These are phyloP conservation scores for Siniperca undulata DNA, from an alignment of 2,797 vertebrate genomes.

Conservation along the genomic window DNA sequence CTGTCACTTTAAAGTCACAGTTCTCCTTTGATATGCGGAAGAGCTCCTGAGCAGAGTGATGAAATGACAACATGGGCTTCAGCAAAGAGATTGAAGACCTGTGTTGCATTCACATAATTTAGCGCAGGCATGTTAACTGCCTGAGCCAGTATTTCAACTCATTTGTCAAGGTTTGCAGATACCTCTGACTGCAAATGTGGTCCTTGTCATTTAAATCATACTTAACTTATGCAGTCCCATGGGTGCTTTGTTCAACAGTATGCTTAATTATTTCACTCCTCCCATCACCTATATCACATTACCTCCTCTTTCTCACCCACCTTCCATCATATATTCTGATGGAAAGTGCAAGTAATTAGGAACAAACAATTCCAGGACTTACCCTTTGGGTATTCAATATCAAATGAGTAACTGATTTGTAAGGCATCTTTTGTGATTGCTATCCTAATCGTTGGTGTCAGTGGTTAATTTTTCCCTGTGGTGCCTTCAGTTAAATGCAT, in stretches of 20 bases:
- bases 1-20: conserved; percentile 87
- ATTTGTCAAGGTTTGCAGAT: conserved; percentile 15
- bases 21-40: conserved; percentile 95
- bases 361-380: conserved; percentile 10
- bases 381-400: neutral
- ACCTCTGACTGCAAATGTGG: conserved; percentile 30
- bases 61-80: conserved; percentile 21
- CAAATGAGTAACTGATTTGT: conserved; percentile 8
- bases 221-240: neutral
- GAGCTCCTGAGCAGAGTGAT: conserved; percentile 86
- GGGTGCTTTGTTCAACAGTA: conserved; percentile 8
- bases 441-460: neutral
- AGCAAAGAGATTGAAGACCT: conserved; percentile 19
- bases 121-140: conserved; percentile 37
- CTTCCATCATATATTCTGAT: neutral
- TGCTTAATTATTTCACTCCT: conserved; percentile 20
- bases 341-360: conserved; percentile 3
- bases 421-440: neutral
- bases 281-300: conserved; percentile 1
- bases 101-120: conserved; percentile 6
- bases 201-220: conserved; percentile 23
- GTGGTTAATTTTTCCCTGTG: neutral
- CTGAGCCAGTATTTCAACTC: conserved; percentile 38
- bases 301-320: neutral
- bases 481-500: neutral